Conservation (phyloP, 2,888 invertebrate species). For the Timema podura region DNA sequence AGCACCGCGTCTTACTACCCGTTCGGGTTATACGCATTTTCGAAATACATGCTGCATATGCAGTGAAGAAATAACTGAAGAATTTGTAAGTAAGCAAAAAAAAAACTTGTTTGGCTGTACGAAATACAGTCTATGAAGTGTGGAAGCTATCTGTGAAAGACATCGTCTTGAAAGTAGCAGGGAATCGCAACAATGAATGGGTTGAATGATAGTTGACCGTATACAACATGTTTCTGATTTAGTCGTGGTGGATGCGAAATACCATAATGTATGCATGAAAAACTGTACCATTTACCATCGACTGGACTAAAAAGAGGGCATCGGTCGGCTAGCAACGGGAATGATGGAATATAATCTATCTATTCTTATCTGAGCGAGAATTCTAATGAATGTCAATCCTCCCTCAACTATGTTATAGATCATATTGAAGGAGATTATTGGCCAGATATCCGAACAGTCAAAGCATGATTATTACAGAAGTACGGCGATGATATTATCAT, state of each 20-base stretch:
- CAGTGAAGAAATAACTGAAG: no score
- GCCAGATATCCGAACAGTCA: constrained; percentile 7
- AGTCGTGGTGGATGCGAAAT: constrained; percentile 9
- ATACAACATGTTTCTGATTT: background rate
- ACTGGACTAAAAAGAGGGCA: background rate
- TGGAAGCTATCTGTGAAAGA: no score
- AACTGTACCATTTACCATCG: background rate
- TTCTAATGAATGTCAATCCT: background rate
- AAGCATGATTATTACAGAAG: background rate
- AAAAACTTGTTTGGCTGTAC: no score
- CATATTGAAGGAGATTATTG: background rate
- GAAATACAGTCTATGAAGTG: no score
- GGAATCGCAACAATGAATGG: no score
- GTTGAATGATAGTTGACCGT: no score
- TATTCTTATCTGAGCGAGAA: background rate
- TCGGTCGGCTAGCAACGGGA: background rate
- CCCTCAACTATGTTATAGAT: background rate
- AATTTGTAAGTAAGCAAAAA: no score
- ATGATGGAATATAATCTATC: background rate
- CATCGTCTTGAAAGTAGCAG: no score
- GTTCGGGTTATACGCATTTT: no score
- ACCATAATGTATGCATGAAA: background rate
- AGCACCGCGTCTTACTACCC: no score
- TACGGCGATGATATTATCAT: no score
- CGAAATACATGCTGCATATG: no score